These are phyloP conservation scores for Borostomias antarcticus DNA, from an alignment of 2,797 vertebrate species.

Conservation along the genomic window DNA sequence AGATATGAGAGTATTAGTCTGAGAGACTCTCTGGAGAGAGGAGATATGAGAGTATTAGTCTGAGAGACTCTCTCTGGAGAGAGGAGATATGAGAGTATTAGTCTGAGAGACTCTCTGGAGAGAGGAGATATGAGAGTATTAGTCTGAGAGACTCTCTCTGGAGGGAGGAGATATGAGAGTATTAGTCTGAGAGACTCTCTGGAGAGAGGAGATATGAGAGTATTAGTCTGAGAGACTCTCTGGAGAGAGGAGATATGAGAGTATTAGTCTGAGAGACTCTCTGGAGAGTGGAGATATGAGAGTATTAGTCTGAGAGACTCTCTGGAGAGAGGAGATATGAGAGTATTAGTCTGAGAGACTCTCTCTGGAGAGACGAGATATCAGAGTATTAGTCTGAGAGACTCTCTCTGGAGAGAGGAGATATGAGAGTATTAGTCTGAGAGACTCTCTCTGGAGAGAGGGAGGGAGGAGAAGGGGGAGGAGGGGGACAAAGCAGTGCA, in stretches of 20 bases:
- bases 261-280: background rate
- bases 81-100: constrained; percentile 26
- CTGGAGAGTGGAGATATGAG: too few species aligned
- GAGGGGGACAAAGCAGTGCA: constrained; percentile 16
- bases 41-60: too few species aligned
- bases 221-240: constrained; percentile 62
- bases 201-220: background rate
- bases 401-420: background rate
- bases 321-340: constrained; percentile 21
- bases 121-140: background rate
- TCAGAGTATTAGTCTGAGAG: background rate
- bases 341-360: constrained; percentile 55
- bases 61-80: constrained; percentile 78
- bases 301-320: constrained; percentile 86
- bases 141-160: constrained; percentile 1
- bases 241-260: background rate
- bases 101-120: constrained; percentile 43
- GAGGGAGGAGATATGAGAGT: too few species aligned
- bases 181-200: constrained; percentile 83
- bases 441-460: background rate
- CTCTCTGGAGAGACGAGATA: background rate
- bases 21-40: background rate
- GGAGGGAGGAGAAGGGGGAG: constrained; percentile 6
- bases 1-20: background rate
- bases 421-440: background rate